phyloP scores from a whole-genome alignment of 2,113 vertebrate genomes.

The Gorilla gorilla region DNA sequence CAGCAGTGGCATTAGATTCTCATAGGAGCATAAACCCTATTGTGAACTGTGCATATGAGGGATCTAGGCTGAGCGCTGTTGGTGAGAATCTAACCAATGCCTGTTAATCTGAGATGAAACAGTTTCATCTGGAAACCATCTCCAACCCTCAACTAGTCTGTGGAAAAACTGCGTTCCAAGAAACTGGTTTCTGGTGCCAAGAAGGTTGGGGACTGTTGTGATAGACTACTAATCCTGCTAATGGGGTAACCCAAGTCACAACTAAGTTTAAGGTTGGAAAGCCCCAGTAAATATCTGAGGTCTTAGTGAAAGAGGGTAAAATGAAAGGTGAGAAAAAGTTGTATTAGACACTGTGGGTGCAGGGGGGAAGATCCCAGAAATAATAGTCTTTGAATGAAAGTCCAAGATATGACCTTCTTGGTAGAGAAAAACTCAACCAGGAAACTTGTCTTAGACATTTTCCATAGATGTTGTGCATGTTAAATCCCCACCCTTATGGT shows the following conservation, averaged over 20 bases:
- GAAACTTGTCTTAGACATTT: conserved; percentile 1
- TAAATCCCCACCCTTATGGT: neutral
- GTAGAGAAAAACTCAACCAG: neutral
- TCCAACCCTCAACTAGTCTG: too few relatives aligned
- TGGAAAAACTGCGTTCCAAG: too few relatives aligned
- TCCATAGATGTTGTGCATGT: neutral
- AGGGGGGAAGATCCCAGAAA: neutral
- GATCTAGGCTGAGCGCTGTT: too few relatives aligned
- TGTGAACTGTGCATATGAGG: too few relatives aligned
- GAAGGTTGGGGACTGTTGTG: too few relatives aligned
- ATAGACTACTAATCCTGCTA: neutral
- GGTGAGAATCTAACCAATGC: too few relatives aligned
- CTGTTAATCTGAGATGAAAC: too few relatives aligned
- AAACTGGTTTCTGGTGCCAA: too few relatives aligned
- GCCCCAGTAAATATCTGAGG: neutral
- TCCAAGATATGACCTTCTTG: neutral
- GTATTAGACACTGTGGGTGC: neutral
- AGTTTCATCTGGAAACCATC: too few relatives aligned
- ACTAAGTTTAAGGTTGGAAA: neutral
- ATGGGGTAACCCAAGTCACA: neutral
- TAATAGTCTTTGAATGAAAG: neutral
- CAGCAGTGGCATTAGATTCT: too few relatives aligned
- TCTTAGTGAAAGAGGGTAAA: neutral
- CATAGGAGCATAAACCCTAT: too few relatives aligned
- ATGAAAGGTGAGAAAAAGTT: neutral